Percentiles rank a stretch among this genome's conserved stretches.
Conservation (phyloP, 2,888 invertebrate species). For the Drosophila rubida region DNA sequence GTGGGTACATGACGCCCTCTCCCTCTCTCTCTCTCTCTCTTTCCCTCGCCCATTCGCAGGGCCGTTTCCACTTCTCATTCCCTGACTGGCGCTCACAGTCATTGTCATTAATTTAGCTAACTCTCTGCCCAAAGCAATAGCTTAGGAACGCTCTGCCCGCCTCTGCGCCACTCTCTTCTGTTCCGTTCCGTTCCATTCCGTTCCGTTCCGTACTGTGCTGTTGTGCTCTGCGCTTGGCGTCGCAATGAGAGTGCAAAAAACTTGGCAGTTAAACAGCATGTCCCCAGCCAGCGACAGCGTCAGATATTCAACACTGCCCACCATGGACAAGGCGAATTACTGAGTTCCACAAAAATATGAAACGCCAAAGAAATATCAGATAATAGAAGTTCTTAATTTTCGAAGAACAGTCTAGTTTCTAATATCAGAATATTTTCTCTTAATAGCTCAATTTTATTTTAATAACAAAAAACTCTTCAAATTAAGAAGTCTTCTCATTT, state of each 20-base stretch:
- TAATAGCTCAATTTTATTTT: too few relatives aligned
- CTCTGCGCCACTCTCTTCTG: conserved; percentile 1
- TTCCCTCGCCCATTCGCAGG: conserved; percentile 11
- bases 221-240: conserved; percentile 42
- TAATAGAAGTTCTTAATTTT: too few relatives aligned
- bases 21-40: conserved; percentile 1
- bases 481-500: too few relatives aligned
- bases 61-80: conserved; percentile 34
- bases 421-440: too few relatives aligned
- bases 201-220: conserved; percentile 12
- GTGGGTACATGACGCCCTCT: conserved; percentile 63
- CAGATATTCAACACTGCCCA: conserved; percentile 53
- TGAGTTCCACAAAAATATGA: not conserved
- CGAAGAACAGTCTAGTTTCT: too few relatives aligned
- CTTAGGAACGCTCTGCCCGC: conserved; percentile 53
- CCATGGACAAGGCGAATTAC: conserved; percentile 27
- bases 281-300: conserved; percentile 29
- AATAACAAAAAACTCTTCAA: too few relatives aligned
- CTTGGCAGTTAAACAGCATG: conserved; percentile 70
- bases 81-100: conserved; percentile 62
- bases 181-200: conserved; percentile 16
- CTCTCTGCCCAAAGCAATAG: conserved; percentile 70
- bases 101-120: conserved; percentile 76
- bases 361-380: too few relatives aligned
- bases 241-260: conserved; percentile 72